Percentiles rank a stretch among this genome's conserved stretches.
Conservation (phyloP, 2,888 invertebrate species). For the Cheiracanthium punctorium region DNA sequence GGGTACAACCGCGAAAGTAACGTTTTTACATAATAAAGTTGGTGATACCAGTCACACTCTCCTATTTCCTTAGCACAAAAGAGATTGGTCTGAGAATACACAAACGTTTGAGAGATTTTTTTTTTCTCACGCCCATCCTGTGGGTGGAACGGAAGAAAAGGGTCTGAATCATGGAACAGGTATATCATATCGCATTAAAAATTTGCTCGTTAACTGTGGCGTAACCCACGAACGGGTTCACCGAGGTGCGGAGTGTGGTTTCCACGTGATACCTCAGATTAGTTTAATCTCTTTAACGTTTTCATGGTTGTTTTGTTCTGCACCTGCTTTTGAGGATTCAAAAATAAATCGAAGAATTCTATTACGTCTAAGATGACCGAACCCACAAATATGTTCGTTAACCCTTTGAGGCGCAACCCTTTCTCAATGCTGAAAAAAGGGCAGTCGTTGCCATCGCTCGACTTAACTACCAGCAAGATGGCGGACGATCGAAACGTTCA, state of each 20-base stretch:
- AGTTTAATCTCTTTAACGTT: neutral
- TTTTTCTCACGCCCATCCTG: slow-evolving; percentile 17
- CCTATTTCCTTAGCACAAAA: neutral
- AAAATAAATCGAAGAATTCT: no score
- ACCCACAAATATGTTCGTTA: no score
- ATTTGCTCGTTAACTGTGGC: neutral
- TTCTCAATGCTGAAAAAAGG: no score
- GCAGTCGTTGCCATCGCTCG: no score
- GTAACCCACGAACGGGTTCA: neutral
- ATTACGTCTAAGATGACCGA: no score
- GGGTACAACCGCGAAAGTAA: no score
- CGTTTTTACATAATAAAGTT: neutral
- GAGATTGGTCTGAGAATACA: neutral
- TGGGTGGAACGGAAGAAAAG: slow-evolving; percentile 3
- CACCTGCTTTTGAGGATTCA: no score
- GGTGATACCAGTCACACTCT: neutral
- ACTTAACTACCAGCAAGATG: no score
- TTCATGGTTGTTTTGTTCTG: neutral
- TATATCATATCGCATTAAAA: slow-evolving; percentile 4
- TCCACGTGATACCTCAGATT: neutral
- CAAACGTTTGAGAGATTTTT: neutral
- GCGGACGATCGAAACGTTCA: no score
- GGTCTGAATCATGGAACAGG: slow-evolving; percentile 10
- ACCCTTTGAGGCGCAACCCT: no score
- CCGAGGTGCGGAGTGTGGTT: neutral